These are phyloP conservation scores for Podiceps cristatus DNA, from an alignment of 2,113 vertebrate genomes.

Conservation along the genomic window DNA sequence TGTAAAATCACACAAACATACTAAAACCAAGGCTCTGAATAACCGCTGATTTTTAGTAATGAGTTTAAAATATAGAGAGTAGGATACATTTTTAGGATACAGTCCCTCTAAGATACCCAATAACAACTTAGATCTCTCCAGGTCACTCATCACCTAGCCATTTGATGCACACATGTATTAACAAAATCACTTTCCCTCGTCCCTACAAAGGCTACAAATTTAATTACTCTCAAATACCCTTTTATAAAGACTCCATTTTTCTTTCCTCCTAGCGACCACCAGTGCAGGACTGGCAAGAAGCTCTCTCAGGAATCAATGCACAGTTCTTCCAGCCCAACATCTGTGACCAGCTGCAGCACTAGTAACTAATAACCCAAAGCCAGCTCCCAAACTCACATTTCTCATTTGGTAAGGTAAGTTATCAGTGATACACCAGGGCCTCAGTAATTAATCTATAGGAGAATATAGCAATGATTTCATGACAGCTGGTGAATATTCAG, in stretches of 20 bases:
- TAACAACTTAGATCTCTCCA: not conserved
- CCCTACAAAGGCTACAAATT: not conserved
- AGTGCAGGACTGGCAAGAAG: conserved; percentile 15
- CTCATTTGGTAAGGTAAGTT: conserved; percentile 63
- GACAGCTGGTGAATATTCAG: conserved; percentile 27
- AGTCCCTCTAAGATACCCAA: not conserved
- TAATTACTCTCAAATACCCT: not conserved
- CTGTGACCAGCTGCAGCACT: conserved; percentile 54
- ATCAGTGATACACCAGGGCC: conserved; percentile 21
- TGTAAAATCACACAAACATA: not conserved
- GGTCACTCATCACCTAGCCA: not conserved
- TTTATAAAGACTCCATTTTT: conserved; percentile 6
- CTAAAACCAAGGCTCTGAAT: not conserved
- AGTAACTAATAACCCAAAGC: conserved; percentile 28
- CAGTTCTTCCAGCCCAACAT: conserved; percentile 42
- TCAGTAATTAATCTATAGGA: conserved; percentile 20
- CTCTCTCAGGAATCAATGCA: conserved; percentile 30
- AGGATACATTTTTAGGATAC: not conserved
- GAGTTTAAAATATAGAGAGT: not conserved
- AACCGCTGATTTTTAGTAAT: not conserved
- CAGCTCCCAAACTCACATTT: conserved; percentile 46
- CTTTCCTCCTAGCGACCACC: not conserved
- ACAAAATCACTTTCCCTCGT: not conserved
- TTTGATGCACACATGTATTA: not conserved
- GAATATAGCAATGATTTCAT: not conserved